Evolutionary conservation across 2,888 invertebrate species (phyloP).

Genomic region (Stenoptilia bipunctidactyla): DNA sequence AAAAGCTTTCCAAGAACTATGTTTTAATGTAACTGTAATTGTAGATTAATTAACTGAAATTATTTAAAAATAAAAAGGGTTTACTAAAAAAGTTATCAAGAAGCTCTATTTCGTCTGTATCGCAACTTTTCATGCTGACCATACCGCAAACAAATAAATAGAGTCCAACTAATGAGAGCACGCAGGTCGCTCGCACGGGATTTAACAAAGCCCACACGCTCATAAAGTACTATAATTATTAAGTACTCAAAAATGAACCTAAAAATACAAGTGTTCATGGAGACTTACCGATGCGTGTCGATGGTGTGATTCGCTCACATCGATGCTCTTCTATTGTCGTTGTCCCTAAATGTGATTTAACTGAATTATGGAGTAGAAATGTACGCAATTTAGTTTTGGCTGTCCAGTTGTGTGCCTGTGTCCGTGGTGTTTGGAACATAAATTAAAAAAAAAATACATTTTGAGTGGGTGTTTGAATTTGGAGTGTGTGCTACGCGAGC

Average conservation of each 20-base stretch:
- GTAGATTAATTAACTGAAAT: too few relatives aligned
- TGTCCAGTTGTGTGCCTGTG: slow-evolving; percentile 40
- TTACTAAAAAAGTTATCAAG: too few relatives aligned
- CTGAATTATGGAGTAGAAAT: slow-evolving; percentile 65
- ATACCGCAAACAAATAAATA: background rate
- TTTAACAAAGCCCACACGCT: slow-evolving; percentile 28
- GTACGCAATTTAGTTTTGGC: slow-evolving; percentile 59
- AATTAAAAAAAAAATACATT: background rate
- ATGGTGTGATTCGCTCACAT: slow-evolving; percentile 69
- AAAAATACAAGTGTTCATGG: slow-evolving; percentile 43
- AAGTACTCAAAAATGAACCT: background rate
- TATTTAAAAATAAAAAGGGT: too few relatives aligned
- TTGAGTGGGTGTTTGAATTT: slow-evolving; percentile 31
- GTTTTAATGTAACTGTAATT: too few relatives aligned
- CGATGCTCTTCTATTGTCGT: slow-evolving; percentile 64
- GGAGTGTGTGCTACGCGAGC: slow-evolving; percentile 38
- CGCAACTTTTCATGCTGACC: too few relatives aligned
- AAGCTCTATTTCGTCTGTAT: too few relatives aligned
- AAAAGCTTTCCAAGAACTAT: too few relatives aligned
- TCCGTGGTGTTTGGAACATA: slow-evolving; percentile 17
- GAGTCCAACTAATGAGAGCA: slow-evolving; percentile 23
- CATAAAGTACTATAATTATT: slow-evolving; percentile 40
- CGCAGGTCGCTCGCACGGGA: slow-evolving; percentile 32
- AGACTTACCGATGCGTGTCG: slow-evolving; percentile 62
- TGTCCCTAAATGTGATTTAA: slow-evolving; percentile 67